Conservation (phyloP, 2,888 invertebrate species). For the Myopa testacea region DNA sequence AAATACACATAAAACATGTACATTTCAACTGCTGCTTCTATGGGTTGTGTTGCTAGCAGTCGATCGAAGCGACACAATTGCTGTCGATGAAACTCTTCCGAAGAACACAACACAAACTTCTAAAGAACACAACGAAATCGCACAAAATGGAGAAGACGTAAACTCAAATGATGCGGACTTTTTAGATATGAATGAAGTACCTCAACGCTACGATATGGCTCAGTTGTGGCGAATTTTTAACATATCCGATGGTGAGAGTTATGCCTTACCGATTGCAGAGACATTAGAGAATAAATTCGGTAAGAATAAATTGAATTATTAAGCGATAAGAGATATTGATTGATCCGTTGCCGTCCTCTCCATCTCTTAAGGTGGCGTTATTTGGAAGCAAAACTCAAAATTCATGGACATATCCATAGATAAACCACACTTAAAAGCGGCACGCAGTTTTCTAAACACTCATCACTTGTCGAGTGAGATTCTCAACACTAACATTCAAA, state of each 20-base stretch:
- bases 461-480: slow-evolving; percentile 75
- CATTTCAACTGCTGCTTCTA: slow-evolving; percentile 1
- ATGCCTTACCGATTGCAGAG: slow-evolving; percentile 54
- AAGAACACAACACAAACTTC: background rate
- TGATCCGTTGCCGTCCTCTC: slow-evolving; percentile 27
- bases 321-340: slow-evolving; percentile 27
- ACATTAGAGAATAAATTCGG: slow-evolving; percentile 61
- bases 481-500: slow-evolving; percentile 80
- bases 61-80: slow-evolving; percentile 40
- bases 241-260: slow-evolving; percentile 55
- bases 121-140: slow-evolving; percentile 36
- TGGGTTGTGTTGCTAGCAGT: slow-evolving; percentile 42
- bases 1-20: background rate
- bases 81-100: background rate
- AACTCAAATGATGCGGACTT: slow-evolving; percentile 29
- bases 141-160: slow-evolving; percentile 22
- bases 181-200: slow-evolving; percentile 56
- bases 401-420: slow-evolving; percentile 78
- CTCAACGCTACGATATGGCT: slow-evolving; percentile 60
- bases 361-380: slow-evolving; percentile 55
- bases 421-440: slow-evolving; percentile 73
- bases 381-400: slow-evolving; percentile 66
- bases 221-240: slow-evolving; percentile 65
- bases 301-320: slow-evolving; percentile 40
- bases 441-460: slow-evolving; percentile 73